Percentiles rank a stretch among this genome's conserved stretches.
phyloP scores from a whole-genome alignment of 2,888 invertebrate species.

The Drosophila maculinotata region DNA sequence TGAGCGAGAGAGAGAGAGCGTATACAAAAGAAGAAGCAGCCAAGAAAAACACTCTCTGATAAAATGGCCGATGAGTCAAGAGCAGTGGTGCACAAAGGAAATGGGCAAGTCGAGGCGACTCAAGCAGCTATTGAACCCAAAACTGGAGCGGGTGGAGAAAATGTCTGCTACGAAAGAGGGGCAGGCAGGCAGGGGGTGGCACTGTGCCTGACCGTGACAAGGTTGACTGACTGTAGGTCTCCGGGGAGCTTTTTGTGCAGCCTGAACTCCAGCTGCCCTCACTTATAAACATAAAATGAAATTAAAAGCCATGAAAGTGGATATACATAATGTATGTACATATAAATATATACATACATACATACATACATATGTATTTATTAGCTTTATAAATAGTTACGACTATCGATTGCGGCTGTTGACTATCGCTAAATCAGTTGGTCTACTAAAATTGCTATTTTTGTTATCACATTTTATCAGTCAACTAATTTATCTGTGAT shows the following conservation, averaged over 20 bases:
- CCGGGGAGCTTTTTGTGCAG: conserved; percentile 2
- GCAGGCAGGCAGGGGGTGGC: background rate
- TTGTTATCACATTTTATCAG: conserved; percentile 15
- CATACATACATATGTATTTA: background rate
- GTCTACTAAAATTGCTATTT: conserved; percentile 3
- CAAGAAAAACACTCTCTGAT: conserved; percentile 26
- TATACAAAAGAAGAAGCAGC: background rate
- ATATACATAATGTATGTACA: conserved; percentile 5
- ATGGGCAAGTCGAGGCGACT: conserved; percentile 11
- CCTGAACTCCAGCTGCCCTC: background rate
- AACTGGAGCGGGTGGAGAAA: background rate
- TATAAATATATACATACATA: background rate
- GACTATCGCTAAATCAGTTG: conserved; percentile 10
- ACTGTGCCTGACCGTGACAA: conserved; percentile 16
- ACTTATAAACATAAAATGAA: conserved; percentile 3
- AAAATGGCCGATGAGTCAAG: conserved; percentile 43
- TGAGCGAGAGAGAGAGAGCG: background rate
- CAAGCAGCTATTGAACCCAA: conserved; percentile 40
- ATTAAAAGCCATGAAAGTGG: conserved; percentile 4
- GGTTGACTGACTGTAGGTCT: conserved; percentile 13
- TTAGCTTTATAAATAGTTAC: background rate
- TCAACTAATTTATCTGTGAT: conserved; percentile 31
- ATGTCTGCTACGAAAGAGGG: background rate
- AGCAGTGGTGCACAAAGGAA: conserved; percentile 41
- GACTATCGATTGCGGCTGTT: conserved; percentile 5